A percentile compares a stretch with the other conserved stretches of the same genome.
phyloP scores from a whole-genome alignment of 1,140 invertebrate species.

The Bathynomus jamesi region DNA sequence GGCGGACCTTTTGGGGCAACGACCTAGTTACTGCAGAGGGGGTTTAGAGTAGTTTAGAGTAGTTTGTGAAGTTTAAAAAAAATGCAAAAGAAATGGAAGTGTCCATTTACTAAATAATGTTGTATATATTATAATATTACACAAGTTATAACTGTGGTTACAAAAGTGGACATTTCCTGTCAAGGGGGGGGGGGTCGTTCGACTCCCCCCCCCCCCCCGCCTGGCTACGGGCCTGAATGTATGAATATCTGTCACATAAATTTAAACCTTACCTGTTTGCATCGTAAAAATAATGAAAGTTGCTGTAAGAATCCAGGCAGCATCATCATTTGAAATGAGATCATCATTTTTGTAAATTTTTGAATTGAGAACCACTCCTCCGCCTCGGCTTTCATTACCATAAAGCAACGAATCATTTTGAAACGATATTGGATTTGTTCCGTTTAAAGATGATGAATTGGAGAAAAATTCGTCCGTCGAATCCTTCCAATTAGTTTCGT shows the following conservation, averaged over 20 bases:
- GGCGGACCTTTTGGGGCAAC: no score
- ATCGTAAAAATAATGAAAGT: constrained; percentile 94
- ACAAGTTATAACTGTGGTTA: not conserved
- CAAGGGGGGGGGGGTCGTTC: no score
- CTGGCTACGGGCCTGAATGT: not conserved
- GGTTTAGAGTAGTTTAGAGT: no score
- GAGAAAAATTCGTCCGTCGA: no score
- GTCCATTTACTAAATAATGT: not conserved
- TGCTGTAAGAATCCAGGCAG: constrained; percentile 83
- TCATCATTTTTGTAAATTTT: not conserved
- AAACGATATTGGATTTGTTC: no score
- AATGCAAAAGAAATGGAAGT: not conserved
- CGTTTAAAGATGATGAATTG: no score
- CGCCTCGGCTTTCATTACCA: not conserved
- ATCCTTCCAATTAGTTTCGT: no score
- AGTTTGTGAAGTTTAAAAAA: no score
- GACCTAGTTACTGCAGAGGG: no score
- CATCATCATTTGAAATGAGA: constrained; percentile 58
- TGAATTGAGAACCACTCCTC: not conserved
- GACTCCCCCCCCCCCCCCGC: not conserved
- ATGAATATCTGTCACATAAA: not conserved
- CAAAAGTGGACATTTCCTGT: no score
- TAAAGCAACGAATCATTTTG: no score
- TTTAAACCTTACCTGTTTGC: constrained; percentile 67
- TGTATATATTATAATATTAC: not conserved